These are phyloP conservation scores for Syngnathus scovelli DNA, from an alignment of 2,113 vertebrate genomes.

Conservation along the genomic window DNA sequence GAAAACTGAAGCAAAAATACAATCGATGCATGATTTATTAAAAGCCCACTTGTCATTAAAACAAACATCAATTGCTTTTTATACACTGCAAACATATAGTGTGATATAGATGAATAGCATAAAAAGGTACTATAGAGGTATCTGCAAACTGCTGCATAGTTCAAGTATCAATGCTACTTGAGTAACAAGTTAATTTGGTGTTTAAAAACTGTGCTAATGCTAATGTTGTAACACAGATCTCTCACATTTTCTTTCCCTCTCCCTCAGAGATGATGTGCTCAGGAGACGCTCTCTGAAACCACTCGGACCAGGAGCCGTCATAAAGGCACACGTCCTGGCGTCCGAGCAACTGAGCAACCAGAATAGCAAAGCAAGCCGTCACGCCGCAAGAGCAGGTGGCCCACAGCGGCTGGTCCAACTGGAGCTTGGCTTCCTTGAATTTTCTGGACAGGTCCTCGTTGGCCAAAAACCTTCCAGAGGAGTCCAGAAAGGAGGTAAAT, in stretches of 20 bases:
- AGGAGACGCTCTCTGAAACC: slow-evolving; percentile 81
- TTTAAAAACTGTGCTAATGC: neutral
- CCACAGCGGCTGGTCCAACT: slow-evolving; percentile 78
- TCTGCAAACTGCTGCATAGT: neutral
- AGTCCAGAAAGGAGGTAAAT: slow-evolving; percentile 78
- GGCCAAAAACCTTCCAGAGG: slow-evolving; percentile 76
- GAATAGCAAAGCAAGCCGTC: slow-evolving; percentile 83
- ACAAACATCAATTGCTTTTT: neutral
- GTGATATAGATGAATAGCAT: neutral
- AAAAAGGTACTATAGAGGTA: neutral
- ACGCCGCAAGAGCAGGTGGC: slow-evolving; percentile 87
- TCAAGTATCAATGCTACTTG: neutral
- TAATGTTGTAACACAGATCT: neutral
- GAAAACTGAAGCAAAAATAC: neutral
- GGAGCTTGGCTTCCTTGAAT: slow-evolving; percentile 74
- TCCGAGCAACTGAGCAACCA: slow-evolving; percentile 84
- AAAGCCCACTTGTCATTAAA: neutral
- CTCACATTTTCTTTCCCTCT: slow-evolving; percentile 73
- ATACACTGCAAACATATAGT: neutral
- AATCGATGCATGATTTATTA: slow-evolving; percentile 12
- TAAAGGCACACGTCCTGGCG: slow-evolving; percentile 79
- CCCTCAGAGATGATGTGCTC: slow-evolving; percentile 83
- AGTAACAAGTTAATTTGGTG: neutral
- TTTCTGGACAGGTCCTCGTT: slow-evolving; percentile 70
- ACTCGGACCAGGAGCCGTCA: slow-evolving; percentile 89